These are phyloP conservation scores for Drosophila jambulina DNA, from an alignment of 1,140 invertebrate species.

Conservation along the genomic window DNA sequence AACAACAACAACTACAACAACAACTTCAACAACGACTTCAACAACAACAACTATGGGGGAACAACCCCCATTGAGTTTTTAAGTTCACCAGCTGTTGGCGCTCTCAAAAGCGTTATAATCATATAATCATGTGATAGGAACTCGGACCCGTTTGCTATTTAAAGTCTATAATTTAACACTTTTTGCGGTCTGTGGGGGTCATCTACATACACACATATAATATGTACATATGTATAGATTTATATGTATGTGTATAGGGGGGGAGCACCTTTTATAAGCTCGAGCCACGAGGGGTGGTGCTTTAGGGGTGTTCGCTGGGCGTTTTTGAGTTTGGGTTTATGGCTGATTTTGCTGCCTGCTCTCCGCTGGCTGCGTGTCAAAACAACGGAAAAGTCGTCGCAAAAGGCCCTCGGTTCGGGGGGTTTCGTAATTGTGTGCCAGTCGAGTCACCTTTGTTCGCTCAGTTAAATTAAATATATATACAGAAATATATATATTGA, in stretches of 20 bases:
- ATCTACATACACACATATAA: neutral
- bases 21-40: neutral
- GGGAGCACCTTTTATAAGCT: slow-evolving; percentile 19
- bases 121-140: slow-evolving; percentile 43
- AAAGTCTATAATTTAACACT: slow-evolving; percentile 80
- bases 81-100: slow-evolving; percentile 38
- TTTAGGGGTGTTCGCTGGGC: slow-evolving; percentile 23
- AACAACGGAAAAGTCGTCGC: slow-evolving; percentile 74
- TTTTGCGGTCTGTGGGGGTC: slow-evolving; percentile 59
- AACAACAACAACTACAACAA: neutral
- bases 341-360: slow-evolving; percentile 27
- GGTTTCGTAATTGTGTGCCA: slow-evolving; percentile 26
- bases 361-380: slow-evolving; percentile 79
- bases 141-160: slow-evolving; percentile 22
- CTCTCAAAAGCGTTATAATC: slow-evolving; percentile 59
- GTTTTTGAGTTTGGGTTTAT: slow-evolving; percentile 21
- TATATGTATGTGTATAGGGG: neutral
- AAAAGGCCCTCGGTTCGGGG: slow-evolving; percentile 13
- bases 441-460: slow-evolving; percentile 27
- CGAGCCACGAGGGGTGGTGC: slow-evolving; percentile 15
- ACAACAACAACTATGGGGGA: neutral
- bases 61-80: slow-evolving; percentile 6
- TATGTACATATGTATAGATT: neutral
- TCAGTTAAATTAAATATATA: slow-evolving; percentile 16
- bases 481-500: slow-evolving; percentile 25